Base-by-base conservation (phyloP, 2,888 invertebrate genomes). In the Cordilura impudica region DNA sequence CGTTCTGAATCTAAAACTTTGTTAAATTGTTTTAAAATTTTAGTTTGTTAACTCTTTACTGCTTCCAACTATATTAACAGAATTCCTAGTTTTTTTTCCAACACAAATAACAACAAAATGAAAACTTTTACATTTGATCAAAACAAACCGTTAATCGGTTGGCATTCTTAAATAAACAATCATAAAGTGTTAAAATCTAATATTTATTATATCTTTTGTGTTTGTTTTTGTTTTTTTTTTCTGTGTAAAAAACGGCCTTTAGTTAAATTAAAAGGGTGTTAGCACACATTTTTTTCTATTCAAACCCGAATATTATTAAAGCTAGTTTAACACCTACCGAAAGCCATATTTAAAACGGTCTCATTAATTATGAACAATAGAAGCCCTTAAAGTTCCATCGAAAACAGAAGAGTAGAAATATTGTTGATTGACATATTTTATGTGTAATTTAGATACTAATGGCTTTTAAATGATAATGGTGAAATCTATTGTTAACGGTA, bases 141-240 rank as follows among this genome's bases (percentile, higher is more conserved):
- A 49, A 49, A 39, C 43, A 26, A 51, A 31, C 43, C 21, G 29
- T 60, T 49, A 39, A 35, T 19, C 39, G 39, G n/a, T n/a, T 70
- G 70, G 58, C 69, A 49, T 69, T 47, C 8, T 19, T 35, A 7
- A 21, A 6, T 5, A 45, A 47, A 31, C n/a, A 26, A 49, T 39
- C 23, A 10, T 26, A 31, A 69, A 56, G 47, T 58, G 67, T 58
- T 49, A 56, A 58, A 29, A 45, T 45, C 14, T 14, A 29, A 23
- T 21, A 35, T 49, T 49, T 23, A 58, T 69, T 58, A 35, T 1
- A 58, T 23, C 8, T 4, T n/a, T n/a, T n/a, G n/a, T n/a, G n/a
- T n/a, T n/a, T n/a, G n/a, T n/a, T n/a, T n/a, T n/a, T n/a, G n/a
- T n/a, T n/a, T n/a, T n/a, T n/a, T n/a, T n/a, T n/a, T n/a, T n/a